These are phyloP conservation scores for Clarias laeviceps DNA, from an alignment of 2,797 vertebrate genomes.

Conservation along the genomic window DNA sequence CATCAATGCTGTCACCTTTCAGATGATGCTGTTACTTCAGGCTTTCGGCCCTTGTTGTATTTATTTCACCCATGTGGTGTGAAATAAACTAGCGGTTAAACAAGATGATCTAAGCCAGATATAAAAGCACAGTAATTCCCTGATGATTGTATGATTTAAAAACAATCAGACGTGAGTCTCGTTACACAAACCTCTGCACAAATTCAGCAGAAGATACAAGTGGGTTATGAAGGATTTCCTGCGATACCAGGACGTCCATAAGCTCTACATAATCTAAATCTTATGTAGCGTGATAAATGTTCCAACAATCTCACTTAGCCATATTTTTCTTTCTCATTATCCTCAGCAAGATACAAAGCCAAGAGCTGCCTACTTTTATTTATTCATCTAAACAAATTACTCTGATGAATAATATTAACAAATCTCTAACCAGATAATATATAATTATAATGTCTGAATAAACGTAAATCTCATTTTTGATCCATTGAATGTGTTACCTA, in stretches of 20 bases:
- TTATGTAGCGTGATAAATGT: not conserved
- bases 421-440: too few species aligned
- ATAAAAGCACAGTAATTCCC: not conserved
- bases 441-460: not conserved
- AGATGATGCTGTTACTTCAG: not conserved
- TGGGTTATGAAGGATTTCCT: not conserved
- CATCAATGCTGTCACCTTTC: not conserved
- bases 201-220: not conserved
- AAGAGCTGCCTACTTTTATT: not conserved
- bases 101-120: not conserved
- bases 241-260: not conserved
- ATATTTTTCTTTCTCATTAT: not conserved
- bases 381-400: not conserved
- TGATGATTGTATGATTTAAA: not conserved
- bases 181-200: not conserved
- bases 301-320: not conserved
- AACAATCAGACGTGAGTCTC: not conserved
- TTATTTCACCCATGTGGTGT: too few species aligned
- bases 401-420: not conserved
- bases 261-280: not conserved
- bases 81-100: not conserved
- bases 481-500: not conserved
- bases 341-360: not conserved
- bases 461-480: too few species aligned
- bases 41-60: not conserved